Conservation (phyloP, 92 coral and sea anemone species). For the Parazoanthus darwini region DNA sequence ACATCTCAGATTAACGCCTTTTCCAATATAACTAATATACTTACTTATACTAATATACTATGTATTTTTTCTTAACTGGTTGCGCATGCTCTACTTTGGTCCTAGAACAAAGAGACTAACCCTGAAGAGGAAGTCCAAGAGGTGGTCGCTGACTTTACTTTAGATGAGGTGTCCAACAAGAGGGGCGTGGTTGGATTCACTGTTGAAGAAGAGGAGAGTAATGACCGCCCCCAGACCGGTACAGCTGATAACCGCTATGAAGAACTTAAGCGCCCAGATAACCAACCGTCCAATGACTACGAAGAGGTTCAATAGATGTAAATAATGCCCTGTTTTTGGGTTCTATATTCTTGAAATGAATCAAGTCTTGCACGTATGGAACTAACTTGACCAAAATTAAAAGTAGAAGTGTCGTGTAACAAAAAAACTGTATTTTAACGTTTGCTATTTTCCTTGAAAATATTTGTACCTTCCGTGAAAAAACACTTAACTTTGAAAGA, state of each 20-base stretch:
- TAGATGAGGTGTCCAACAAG: constrained; percentile 48
- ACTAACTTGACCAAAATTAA: no score
- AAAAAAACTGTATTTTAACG: no score
- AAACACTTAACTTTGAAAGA: no score
- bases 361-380: no score
- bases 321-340: not conserved
- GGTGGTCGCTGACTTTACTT: constrained; percentile 61
- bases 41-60: no score
- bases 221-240: not conserved
- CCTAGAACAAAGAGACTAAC: not conserved
- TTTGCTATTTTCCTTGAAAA: no score
- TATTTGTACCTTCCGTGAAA: no score
- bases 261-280: not conserved
- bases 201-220: constrained; percentile 49
- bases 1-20: no score
- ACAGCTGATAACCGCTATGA: not conserved
- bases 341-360: no score
- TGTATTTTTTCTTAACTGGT: no score
- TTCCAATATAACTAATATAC: no score
- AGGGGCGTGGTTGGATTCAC: constrained; percentile 59
- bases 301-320: not conserved
- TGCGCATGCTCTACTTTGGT: not conserved
- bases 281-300: not conserved
- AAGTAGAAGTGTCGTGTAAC: no score
- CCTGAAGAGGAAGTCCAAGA: constrained; percentile 65